Base-by-base conservation (phyloP, 1,140 invertebrate genomes). In the Apis florea region DNA sequence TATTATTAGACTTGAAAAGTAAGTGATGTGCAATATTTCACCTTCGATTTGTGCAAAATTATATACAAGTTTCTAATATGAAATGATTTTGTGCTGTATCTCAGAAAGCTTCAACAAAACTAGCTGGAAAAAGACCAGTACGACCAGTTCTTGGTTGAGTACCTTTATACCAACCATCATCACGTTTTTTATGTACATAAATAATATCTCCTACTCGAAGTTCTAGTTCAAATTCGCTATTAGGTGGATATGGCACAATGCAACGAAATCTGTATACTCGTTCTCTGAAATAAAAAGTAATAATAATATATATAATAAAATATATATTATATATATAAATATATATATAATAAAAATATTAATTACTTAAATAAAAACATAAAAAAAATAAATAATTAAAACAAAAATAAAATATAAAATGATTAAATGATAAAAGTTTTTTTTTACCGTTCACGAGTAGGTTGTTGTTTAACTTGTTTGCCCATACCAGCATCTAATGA, bases 141-240 rank as follows among this genome's bases (percentile, higher is more conserved):
- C 97, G 96, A 21, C 98, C 98, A 4, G 97, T 98, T 67, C 97
- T 95, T 89, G 98, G 96, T 85, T 97, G 95, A 1, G 97, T 98
- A 10, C 98, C 98, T 92, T 99, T 99, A 91, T 97, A 98, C 98
- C 98, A 99, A 19, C 98, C 98, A 90, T 99, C 98, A 47, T 98
- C 98, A 58, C 98, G 95, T 91, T 98, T 98, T 86, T 97, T 97
- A 90, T 97, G 97, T 8, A 99, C 98, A 88, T 97, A 96, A 75
- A 99, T 97, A 71, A 99, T 96, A 90, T 99, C 98, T 40, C 98
- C 97, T 24, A 98, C 95, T 83, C 97, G 96, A 2, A 99, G 94
- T 90, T 98, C 97, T 82, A 99, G 89, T 92, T 98, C 98, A 90
- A 98, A 97, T 85, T 98, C 98, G 83, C 97, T 98, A 90, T 98